These are phyloP conservation scores for Luidia sarsii DNA, from an alignment of 53 echinoderm and acorn worm genomes.

Conservation along the genomic window DNA sequence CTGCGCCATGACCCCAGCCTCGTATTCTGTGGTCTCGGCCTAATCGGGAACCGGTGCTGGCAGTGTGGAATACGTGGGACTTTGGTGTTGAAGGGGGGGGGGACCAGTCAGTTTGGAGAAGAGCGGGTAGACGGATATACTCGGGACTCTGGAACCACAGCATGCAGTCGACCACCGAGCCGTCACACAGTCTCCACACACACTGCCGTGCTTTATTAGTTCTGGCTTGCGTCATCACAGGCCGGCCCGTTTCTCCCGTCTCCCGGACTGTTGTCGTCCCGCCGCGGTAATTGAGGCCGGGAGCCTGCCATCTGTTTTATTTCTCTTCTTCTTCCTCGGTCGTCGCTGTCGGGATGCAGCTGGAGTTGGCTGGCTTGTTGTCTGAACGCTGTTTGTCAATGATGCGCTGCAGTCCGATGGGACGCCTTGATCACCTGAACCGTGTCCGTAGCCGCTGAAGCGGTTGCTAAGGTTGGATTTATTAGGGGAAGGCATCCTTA, in stretches of 20 bases:
- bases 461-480: background rate
- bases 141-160: too few species aligned
- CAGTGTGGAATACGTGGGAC: too few species aligned
- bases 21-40: constrained; percentile 30
- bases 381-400: too few species aligned
- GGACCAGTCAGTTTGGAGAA: too few species aligned
- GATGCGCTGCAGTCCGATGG: too few species aligned
- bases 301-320: constrained; percentile 34
- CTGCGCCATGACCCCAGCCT: constrained; percentile 4
- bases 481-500: too few species aligned
- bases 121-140: background rate
- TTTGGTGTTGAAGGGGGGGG: constrained; percentile 13
- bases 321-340: too few species aligned
- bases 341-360: too few species aligned
- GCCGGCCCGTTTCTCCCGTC: constrained; percentile 1
- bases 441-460: too few species aligned
- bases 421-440: too few species aligned
- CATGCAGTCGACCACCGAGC: constrained; percentile 34
- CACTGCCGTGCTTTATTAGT: background rate
- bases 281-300: background rate
- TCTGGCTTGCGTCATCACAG: background rate
- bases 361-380: too few species aligned
- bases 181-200: constrained; percentile 33
- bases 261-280: background rate
- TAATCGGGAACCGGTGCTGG: too few species aligned